Conservation (phyloP, 1,140 invertebrate genomes). For the Potamilus streckersoni region DNA sequence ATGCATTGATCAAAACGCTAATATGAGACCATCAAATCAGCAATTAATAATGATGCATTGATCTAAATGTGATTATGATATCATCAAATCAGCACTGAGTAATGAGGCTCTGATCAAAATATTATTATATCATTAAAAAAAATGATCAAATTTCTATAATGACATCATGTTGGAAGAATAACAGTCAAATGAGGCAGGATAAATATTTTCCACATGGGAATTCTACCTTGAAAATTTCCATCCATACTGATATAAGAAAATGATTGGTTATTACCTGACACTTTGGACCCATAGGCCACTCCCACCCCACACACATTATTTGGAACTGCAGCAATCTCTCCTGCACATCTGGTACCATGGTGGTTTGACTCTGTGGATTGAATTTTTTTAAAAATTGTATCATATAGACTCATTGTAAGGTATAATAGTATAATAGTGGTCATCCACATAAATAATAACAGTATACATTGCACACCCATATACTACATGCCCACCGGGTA, state of each 20-base stretch:
- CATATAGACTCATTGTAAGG: not conserved
- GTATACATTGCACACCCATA: not conserved
- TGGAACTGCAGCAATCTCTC: slow-evolving; percentile 67
- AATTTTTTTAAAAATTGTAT: slow-evolving; percentile 6
- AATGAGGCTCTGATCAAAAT: slow-evolving; percentile 3
- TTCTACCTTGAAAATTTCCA: no score
- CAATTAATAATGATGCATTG: no score
- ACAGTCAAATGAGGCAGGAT: not conserved
- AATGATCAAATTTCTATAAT: not conserved
- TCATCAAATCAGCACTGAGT: not conserved
- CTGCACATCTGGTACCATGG: slow-evolving; percentile 67
- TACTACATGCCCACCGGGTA: not conserved
- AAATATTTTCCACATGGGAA: no score
- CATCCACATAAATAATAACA: not conserved
- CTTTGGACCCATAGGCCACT: slow-evolving; percentile 62
- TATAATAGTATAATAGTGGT: not conserved
- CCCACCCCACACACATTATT: slow-evolving; percentile 65
- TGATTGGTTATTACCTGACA: slow-evolving; percentile 47
- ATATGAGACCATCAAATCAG: no score
- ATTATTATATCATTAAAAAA: no score
- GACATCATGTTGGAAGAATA: not conserved
- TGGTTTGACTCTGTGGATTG: slow-evolving; percentile 54
- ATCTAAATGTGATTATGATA: not conserved
- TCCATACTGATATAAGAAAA: no score
- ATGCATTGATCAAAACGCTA: no score